Base-by-base conservation (phyloP, 2,113 vertebrate species). In the Uria lomvia region DNA sequence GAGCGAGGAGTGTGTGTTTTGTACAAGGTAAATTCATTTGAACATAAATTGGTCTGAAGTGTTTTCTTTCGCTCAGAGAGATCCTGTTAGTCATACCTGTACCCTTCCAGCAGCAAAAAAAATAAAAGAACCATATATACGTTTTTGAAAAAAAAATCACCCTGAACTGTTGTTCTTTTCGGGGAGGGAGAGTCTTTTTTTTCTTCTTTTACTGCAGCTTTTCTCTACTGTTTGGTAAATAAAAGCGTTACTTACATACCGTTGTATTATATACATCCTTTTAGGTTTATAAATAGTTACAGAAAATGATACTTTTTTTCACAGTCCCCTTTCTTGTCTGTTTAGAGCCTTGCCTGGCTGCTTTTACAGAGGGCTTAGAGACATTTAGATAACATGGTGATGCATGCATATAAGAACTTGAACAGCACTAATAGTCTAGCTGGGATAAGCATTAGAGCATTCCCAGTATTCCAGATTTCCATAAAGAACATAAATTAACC, bases 401-500 rank as follows among this genome's bases (percentile, higher is more conserved):
- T 96, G 81, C 38, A 79, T 83, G 91, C 63, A 58, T 76, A 47
- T 71, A 93, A 82, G 89, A 95, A 92, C 85, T 50, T 78, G 50
- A 86, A 67, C 62, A 81, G 68, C 72, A 65, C 89, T 94, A 91
- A 91, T 77, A 96, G 85, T 67, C 84, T 90, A 74, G 86, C 90
- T 94, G 93, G 90, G 83, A 96, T 95, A 92, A 95, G 94, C 63
- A 88, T 94, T 94, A 90, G 56, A 93, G 95, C 81, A 94, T 96
- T 97, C 94, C 88, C 92, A 95, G 92, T 96, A 97, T 96, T 75
- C 92, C 90, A 96, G 88, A 96, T 96, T 96, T 96, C 94, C 95
- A 95, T 95, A 96, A 92, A 94, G 90, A 94, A 93, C 93, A 93
- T 96, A 96, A 97, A 97, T 96, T 92, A 97, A 95, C 88, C 86